A percentile compares a stretch with the other conserved stretches of the same genome.
phyloP scores from a whole-genome alignment of 2,797 vertebrate genomes.

The Mormyrus hasselquistii region DNA sequence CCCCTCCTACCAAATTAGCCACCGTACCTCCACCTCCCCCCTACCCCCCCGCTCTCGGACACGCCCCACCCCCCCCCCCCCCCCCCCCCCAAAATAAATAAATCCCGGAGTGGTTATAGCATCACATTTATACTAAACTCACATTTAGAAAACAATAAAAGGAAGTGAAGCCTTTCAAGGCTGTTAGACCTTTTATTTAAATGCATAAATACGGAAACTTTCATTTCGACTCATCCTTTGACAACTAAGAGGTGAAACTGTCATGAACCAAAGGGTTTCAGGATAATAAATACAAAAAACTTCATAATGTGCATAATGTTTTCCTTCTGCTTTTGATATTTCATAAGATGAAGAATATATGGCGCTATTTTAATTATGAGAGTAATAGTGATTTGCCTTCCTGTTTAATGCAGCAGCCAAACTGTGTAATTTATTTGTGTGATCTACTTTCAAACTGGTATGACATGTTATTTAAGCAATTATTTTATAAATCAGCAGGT shows the following conservation, averaged over 20 bases:
- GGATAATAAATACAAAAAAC: neutral
- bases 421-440: neutral
- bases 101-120: neutral
- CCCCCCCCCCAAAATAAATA: neutral
- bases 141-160: neutral
- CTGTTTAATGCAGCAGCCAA: neutral
- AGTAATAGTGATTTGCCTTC: neutral
- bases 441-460: neutral
- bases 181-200: neutral
- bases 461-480: neutral
- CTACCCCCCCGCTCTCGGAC: too few relatives aligned
- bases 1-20: too few relatives aligned
- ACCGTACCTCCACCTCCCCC: too few relatives aligned
- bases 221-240: neutral
- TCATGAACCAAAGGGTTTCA: neutral
- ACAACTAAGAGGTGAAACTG: neutral
- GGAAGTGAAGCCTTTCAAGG: neutral
- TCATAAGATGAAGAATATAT: neutral
- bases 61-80: too few relatives aligned
- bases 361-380: neutral
- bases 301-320: neutral
- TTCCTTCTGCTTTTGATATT: neutral
- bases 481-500: neutral
- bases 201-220: neutral
- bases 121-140: neutral